Conservation (phyloP, 2,888 invertebrate species). For the Brenthis ino region DNA sequence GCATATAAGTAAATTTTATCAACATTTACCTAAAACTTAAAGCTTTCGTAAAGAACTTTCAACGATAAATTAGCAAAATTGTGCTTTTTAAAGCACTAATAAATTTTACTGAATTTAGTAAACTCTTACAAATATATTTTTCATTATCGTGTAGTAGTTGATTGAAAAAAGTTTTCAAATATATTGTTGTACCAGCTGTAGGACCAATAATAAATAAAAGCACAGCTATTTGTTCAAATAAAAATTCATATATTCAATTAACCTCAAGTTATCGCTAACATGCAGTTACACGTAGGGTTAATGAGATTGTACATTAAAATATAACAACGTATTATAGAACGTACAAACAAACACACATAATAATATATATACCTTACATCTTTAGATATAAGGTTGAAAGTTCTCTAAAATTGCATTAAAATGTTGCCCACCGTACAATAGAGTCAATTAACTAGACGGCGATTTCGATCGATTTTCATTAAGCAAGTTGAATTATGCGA, state of each 20-base stretch:
- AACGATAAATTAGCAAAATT: too few relatives aligned
- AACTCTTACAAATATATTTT: too few relatives aligned
- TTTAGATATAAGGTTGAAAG: constrained; percentile 5
- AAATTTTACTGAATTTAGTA: too few relatives aligned
- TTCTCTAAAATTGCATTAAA: constrained; percentile 11
- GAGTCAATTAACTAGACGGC: constrained; percentile 50
- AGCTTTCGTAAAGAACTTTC: too few relatives aligned
- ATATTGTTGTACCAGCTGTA: too few relatives aligned
- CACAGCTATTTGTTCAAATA: constrained; percentile 24
- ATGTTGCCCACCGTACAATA: constrained; percentile 39
- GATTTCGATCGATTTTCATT: constrained; percentile 56
- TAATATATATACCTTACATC: constrained; percentile 13
- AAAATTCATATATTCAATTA: constrained; percentile 31
- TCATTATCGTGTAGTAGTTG: too few relatives aligned
- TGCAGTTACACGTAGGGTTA: constrained; percentile 32
- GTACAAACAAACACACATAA: constrained; percentile 7
- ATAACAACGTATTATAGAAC: constrained; percentile 28
- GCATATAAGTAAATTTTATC: too few relatives aligned
- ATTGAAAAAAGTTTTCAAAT: too few relatives aligned
- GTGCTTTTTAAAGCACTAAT: too few relatives aligned
- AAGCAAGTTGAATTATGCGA: constrained; percentile 46
- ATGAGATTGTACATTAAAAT: constrained; percentile 32
- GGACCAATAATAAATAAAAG: not conserved
- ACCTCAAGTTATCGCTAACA: constrained; percentile 26
- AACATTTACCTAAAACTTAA: too few relatives aligned